A percentile compares a stretch with the other conserved stretches of the same genome.
These are phyloP conservation scores for Eupithecia pulchellata DNA, from an alignment of 2,888 invertebrate species.

Conservation along the genomic window DNA sequence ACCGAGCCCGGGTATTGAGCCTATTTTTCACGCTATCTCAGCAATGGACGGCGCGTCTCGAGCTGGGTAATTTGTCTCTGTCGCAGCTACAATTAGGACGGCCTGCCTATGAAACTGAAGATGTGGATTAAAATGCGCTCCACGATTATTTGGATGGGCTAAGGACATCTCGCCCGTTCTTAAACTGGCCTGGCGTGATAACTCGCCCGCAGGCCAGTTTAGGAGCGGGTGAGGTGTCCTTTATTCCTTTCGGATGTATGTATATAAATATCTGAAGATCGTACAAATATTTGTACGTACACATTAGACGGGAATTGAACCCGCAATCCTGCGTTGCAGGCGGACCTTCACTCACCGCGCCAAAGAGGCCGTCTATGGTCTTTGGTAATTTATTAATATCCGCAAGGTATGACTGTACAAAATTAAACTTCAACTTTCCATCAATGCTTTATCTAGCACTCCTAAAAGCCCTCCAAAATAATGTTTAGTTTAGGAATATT, in stretches of 20 bases:
- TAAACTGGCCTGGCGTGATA: not conserved
- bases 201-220: too few relatives aligned
- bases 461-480: not conserved
- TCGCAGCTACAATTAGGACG: constrained; percentile 46
- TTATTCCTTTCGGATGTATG: not conserved
- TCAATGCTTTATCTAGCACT: not conserved
- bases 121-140: constrained; percentile 31
- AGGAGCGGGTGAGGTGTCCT: not conserved
- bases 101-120: constrained; percentile 33
- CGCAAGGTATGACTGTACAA: not conserved
- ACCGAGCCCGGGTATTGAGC: constrained; percentile 29
- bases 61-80: constrained; percentile 49
- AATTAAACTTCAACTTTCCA: not conserved
- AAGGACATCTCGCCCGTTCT: not conserved
- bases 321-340: too few relatives aligned
- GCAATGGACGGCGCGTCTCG: constrained; percentile 43
- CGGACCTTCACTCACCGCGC: too few relatives aligned
- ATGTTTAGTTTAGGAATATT: not conserved
- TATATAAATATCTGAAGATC: too few relatives aligned
- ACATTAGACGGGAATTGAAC: too few relatives aligned
- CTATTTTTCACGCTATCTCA: constrained; percentile 50
- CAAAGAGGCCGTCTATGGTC: too few relatives aligned
- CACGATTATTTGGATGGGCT: not conserved
- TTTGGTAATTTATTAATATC: not conserved
- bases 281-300: too few relatives aligned